Conservation (phyloP, 2,113 vertebrate genomes). For the Daboia siamensis region DNA sequence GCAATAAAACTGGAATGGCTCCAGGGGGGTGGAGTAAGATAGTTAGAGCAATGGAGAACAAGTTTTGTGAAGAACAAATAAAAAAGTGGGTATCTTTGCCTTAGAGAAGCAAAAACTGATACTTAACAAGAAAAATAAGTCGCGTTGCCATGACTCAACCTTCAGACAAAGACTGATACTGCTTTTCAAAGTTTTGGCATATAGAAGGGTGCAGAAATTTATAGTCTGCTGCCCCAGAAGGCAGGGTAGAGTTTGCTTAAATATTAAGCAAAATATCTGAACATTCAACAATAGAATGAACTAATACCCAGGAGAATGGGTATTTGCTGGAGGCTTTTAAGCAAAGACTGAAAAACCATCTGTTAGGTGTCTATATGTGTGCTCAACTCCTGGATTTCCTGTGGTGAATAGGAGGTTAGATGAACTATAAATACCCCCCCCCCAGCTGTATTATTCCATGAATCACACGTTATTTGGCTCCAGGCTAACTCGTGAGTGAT, state of each 20-base stretch:
- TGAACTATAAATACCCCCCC: background rate
- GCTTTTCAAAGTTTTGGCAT: background rate
- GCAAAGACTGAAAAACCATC: background rate
- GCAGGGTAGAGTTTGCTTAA: background rate
- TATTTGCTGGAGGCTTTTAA: background rate
- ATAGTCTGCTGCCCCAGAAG: background rate
- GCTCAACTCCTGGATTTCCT: background rate
- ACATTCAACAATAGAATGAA: background rate
- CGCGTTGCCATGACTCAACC: background rate
- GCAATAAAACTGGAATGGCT: background rate
- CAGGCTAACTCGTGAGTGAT: background rate
- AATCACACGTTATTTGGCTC: background rate
- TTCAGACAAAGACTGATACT: background rate
- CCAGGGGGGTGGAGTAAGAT: background rate
- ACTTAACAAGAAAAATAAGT: background rate
- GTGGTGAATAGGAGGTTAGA: background rate
- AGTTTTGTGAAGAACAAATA: background rate
- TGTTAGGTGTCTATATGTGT: background rate
- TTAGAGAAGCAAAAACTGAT: background rate
- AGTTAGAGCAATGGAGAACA: background rate
- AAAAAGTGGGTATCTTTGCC: background rate
- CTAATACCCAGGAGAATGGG: background rate
- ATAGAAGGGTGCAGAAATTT: background rate
- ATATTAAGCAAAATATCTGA: background rate
- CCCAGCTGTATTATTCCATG: background rate